Conservation (phyloP, 2,797 vertebrate genomes). For the Pipistrellus pipistrellus region DNA sequence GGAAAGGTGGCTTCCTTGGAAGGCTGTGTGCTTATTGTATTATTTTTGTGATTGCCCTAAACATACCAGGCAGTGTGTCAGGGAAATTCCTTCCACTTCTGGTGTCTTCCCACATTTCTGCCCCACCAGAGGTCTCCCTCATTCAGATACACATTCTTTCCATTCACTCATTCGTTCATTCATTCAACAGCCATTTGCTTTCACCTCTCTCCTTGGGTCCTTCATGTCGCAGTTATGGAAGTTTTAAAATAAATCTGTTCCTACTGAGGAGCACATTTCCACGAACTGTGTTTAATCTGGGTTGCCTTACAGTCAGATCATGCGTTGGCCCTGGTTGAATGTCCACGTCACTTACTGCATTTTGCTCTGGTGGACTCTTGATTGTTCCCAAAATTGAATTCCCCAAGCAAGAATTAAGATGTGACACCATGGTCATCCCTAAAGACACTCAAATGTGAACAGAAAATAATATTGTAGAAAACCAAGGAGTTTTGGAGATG, state of each 20-base stretch:
- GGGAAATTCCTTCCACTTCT: background rate
- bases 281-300: background rate
- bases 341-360: background rate
- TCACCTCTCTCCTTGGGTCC: background rate
- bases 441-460: background rate
- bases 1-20: background rate
- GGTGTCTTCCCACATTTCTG: background rate
- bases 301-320: background rate
- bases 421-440: background rate
- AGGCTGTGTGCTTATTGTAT: background rate
- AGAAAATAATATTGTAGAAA: background rate
- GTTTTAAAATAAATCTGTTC: constrained; percentile 8
- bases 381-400: constrained; percentile 6
- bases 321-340: background rate
- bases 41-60: background rate
- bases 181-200: background rate
- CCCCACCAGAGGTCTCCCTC: background rate
- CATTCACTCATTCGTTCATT: background rate
- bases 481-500: background rate
- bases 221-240: background rate
- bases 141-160: background rate
- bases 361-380: background rate
- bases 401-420: background rate
- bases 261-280: background rate
- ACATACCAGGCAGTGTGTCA: background rate